Conservation (phyloP, 2,113 vertebrate genomes). For the Microcebus murinus region DNA sequence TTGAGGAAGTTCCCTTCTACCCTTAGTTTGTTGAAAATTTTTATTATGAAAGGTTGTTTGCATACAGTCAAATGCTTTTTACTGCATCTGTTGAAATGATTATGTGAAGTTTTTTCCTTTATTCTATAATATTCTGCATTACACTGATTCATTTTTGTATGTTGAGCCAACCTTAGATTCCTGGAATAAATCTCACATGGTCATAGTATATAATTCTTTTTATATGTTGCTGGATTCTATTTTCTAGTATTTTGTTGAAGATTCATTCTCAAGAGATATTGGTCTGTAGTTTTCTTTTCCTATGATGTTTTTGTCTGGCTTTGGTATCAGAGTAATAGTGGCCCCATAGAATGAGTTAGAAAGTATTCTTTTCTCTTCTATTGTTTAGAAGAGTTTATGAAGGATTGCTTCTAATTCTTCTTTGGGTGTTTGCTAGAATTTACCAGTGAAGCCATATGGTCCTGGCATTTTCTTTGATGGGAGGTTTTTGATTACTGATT, state of each 20-base stretch:
- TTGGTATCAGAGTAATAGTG: slow-evolving; percentile 4
- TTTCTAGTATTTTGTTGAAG: background rate
- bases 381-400: slow-evolving; percentile 18
- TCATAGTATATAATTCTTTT: background rate
- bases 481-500: background rate
- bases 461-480: background rate
- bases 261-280: background rate
- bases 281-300: slow-evolving; percentile 9
- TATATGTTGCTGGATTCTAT: background rate
- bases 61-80: background rate
- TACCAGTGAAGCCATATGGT: background rate
- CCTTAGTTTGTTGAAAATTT: background rate
- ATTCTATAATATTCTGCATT: background rate
- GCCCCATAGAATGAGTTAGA: background rate
- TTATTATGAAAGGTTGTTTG: background rate
- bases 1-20: background rate
- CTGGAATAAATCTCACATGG: slow-evolving; percentile 8
- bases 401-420: background rate
- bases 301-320: background rate
- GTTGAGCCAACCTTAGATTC: background rate
- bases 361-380: background rate
- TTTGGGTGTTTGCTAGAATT: background rate
- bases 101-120: background rate
- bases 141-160: background rate
- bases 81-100: background rate